Evolutionary conservation across 2,797 vertebrate species (phyloP).

Genomic region (Halcyon leucocephala): DNA sequence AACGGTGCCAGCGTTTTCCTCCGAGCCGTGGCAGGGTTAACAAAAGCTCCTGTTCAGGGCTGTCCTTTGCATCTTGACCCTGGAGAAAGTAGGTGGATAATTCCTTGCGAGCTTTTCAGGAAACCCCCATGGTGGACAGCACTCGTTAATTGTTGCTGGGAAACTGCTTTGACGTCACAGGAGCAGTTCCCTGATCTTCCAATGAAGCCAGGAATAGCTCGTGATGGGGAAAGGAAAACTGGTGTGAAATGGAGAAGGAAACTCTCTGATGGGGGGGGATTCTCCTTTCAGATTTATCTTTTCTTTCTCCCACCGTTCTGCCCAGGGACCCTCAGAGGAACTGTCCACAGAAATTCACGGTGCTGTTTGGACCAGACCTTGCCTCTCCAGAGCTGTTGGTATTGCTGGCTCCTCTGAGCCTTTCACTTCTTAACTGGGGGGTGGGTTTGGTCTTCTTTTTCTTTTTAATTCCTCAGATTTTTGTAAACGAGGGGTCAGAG

Average conservation of each 20-base stretch:
- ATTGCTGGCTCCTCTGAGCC: background rate
- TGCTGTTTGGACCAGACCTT: background rate
- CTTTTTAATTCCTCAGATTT: background rate
- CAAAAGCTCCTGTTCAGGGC: background rate
- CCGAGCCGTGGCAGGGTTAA: constrained; percentile 31
- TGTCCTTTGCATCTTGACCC: constrained; percentile 54
- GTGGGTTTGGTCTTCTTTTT: background rate
- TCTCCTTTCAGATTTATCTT: background rate
- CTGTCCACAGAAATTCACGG: background rate
- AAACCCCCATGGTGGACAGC: constrained; percentile 84
- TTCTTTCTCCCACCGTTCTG: background rate
- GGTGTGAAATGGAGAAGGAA: constrained; percentile 55
- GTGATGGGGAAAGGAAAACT: background rate
- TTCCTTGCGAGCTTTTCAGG: constrained; percentile 82
- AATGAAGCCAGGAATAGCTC: constrained; percentile 47
- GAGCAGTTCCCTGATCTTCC: constrained; percentile 75
- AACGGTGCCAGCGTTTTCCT: background rate
- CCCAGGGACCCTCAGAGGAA: background rate
- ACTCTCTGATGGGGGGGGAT: background rate
- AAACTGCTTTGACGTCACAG: constrained; percentile 80
- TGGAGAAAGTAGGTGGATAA: constrained; percentile 67
- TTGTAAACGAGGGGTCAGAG: background rate
- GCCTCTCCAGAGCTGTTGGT: background rate
- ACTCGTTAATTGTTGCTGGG: constrained; percentile 81
- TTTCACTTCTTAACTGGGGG: background rate